Percentiles rank a stretch among this genome's conserved stretches.
Conservation (phyloP, 1,140 invertebrate genomes). For the Asobara japonica region DNA sequence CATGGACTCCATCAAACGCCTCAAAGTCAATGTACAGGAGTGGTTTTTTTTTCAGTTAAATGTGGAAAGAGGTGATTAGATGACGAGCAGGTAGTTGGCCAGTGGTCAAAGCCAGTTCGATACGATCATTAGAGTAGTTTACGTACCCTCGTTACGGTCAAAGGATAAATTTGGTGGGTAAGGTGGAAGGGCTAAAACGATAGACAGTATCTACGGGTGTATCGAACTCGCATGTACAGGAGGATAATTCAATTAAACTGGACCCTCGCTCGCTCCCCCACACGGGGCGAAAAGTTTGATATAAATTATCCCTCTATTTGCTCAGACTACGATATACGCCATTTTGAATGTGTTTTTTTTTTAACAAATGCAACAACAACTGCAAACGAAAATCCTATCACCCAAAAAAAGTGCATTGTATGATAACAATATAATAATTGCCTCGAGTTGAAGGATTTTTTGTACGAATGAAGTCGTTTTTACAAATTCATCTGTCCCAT, state of each 20-base stretch:
- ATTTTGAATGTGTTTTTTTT: too few relatives aligned
- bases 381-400: too few relatives aligned
- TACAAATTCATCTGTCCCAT: too few relatives aligned
- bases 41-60: neutral
- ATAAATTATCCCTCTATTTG: neutral
- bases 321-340: neutral
- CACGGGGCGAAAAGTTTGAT: neutral
- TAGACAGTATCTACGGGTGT: neutral
- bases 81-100: neutral
- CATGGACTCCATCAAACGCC: neutral
- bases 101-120: slow-evolving; percentile 23
- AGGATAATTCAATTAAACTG: slow-evolving; percentile 25
- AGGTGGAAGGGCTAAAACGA: slow-evolving; percentile 2
- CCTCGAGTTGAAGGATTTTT: too few relatives aligned
- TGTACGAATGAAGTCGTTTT: too few relatives aligned
- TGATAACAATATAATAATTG: too few relatives aligned
- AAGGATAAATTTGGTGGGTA: slow-evolving; percentile 25
- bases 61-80: slow-evolving; percentile 18
- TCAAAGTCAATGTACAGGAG: neutral
- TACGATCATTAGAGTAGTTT: slow-evolving; percentile 30
- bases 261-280: neutral
- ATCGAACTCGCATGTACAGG: slow-evolving; percentile 25
- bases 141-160: slow-evolving; percentile 28
- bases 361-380: too few relatives aligned
- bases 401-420: too few relatives aligned